A percentile compares a stretch with the other conserved stretches of the same genome.
phyloP scores from a whole-genome alignment of 2,797 vertebrate species.

The Poeciliopsis gracilis region DNA sequence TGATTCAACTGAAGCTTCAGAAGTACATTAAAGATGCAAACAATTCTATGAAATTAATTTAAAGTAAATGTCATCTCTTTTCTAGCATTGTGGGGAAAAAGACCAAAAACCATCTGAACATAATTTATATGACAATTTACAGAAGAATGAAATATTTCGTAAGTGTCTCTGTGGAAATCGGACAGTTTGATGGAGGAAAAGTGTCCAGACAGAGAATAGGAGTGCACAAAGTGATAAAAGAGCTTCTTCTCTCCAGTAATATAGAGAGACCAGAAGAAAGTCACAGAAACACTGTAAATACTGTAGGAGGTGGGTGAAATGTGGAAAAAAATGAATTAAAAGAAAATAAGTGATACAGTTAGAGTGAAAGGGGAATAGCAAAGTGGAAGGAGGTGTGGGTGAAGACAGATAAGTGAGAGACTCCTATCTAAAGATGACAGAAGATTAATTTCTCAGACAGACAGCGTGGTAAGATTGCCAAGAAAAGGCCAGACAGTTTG shows the following conservation, averaged over 20 bases:
- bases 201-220: conserved; percentile 52
- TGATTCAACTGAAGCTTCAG: not conserved
- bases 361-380: conserved; percentile 13
- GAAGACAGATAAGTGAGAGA: conserved; percentile 58
- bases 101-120: conserved; percentile 34
- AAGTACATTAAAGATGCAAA: not conserved
- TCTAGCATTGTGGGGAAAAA: not conserved
- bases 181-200: conserved; percentile 47
- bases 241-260: conserved; percentile 22
- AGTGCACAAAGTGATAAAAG: conserved; percentile 37
- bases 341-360: not conserved
- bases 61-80: not conserved
- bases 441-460: conserved; percentile 74
- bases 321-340: not conserved
- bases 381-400: conserved; percentile 17
- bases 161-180: conserved; percentile 26
- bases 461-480: conserved; percentile 55
- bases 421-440: conserved; percentile 70
- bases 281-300: conserved; percentile 28
- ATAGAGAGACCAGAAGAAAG: not conserved
- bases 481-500: conserved; percentile 72
- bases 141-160: conserved; percentile 48
- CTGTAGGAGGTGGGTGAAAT: not conserved
- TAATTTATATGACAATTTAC: conserved; percentile 64
- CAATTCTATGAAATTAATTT: not conserved